These are phyloP conservation scores for Drosophila navojoa DNA, from an alignment of 1,140 invertebrate genomes.

Conservation along the genomic window DNA sequence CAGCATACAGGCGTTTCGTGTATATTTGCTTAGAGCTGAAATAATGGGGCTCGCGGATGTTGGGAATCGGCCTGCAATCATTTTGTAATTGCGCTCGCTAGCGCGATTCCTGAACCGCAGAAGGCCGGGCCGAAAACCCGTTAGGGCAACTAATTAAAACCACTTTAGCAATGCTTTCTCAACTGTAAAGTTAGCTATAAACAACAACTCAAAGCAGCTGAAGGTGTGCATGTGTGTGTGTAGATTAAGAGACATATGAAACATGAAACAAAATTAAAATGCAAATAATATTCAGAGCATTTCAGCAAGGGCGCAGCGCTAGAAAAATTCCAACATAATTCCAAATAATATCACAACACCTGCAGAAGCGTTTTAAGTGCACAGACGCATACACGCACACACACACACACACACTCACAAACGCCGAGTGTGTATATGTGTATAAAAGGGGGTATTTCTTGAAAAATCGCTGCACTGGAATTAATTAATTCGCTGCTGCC, in stretches of 20 bases:
- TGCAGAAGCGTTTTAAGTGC: constrained; percentile 74
- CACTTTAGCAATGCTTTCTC: constrained; percentile 79
- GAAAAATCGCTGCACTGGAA: constrained; percentile 81
- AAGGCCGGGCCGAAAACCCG: constrained; percentile 33
- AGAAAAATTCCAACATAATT: constrained; percentile 72
- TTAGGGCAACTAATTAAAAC: constrained; percentile 75
- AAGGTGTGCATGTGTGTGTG: constrained; percentile 15
- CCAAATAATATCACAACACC: constrained; percentile 82
- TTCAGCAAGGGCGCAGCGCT: constrained; percentile 34
- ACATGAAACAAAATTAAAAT: constrained; percentile 81
- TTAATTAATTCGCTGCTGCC: constrained; percentile 76
- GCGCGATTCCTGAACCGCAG: constrained; percentile 20
- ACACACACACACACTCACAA: constrained; percentile 10
- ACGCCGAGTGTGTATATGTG: constrained; percentile 28
- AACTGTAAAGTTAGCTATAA: constrained; percentile 82
- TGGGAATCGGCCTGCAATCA: constrained; percentile 6
- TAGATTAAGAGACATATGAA: constrained; percentile 69
- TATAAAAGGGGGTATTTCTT: constrained; percentile 75
- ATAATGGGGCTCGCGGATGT: no score
- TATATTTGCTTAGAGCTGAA: neutral
- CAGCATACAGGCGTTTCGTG: neutral
- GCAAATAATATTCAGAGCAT: constrained; percentile 80
- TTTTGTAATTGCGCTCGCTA: constrained; percentile 7
- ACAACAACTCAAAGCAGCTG: constrained; percentile 51
- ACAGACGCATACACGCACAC: constrained; percentile 23